Percentiles rank a stretch among this genome's conserved stretches.
These are phyloP conservation scores for Ethmia dodecea DNA, from an alignment of 2,888 invertebrate species.

Conservation along the genomic window DNA sequence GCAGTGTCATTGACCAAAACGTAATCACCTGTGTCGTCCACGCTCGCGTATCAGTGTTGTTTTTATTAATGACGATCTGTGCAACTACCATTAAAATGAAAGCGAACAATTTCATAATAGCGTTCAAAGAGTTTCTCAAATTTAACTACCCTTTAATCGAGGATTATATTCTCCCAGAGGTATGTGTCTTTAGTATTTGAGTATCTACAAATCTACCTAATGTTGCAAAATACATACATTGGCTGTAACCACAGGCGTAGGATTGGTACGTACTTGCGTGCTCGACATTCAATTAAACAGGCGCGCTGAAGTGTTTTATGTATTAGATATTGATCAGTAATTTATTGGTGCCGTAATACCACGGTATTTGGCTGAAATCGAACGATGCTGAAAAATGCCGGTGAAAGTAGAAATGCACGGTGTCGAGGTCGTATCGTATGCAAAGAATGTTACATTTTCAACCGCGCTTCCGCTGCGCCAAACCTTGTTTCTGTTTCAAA, in stretches of 20 bases:
- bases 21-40: slow-evolving; percentile 20
- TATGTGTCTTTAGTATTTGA: not conserved
- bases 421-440: slow-evolving; percentile 14
- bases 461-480: slow-evolving; percentile 32
- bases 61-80: slow-evolving; percentile 30
- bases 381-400: slow-evolving; percentile 20
- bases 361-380: slow-evolving; percentile 16
- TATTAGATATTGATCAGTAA: slow-evolving; percentile 6
- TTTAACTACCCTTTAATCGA: slow-evolving; percentile 39
- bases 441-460: slow-evolving; percentile 36
- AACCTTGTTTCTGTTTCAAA: slow-evolving; percentile 16
- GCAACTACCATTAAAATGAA: slow-evolving; percentile 32
- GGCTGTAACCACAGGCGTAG: slow-evolving; percentile 3
- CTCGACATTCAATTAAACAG: slow-evolving; percentile 6
- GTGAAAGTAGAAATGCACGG: slow-evolving; percentile 37
- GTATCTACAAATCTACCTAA: not conserved
- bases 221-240: slow-evolving; percentile 2
- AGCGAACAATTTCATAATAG: slow-evolving; percentile 26
- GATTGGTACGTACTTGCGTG: slow-evolving; percentile 7
- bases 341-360: slow-evolving; percentile 7
- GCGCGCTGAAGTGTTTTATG: slow-evolving; percentile 11
- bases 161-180: slow-evolving; percentile 22
- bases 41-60: slow-evolving; percentile 30
- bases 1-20: slow-evolving; percentile 18
- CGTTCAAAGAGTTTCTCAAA: slow-evolving; percentile 32